Evolutionary conservation across 2,888 invertebrate genomes (phyloP), one percentile per base, ranked within the genome.

Genomic region (Lasioglossum lativentre): DNA sequence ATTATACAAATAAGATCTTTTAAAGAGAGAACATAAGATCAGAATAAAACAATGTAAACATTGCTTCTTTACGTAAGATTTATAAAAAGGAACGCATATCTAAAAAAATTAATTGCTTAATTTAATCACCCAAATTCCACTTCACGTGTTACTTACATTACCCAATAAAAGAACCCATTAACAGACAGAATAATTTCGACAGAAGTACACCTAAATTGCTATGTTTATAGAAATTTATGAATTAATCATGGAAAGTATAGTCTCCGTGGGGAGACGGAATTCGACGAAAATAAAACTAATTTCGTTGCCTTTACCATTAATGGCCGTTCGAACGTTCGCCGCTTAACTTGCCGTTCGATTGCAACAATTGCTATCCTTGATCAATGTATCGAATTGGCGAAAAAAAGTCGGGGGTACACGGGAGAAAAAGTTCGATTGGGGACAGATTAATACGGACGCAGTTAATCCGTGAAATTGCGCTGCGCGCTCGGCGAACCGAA

Each of bases 391-490:
- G n/a, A 73, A 30, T 34, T 38, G 38, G 12, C 30, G 16, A 23
- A 27, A 70, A 30, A 34, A 42, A 34, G 34, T 1, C 34, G 34
- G 34, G 34, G 34, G 3, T 34, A 23, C 70, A 4, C 30, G n/a
- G 30, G 34, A 59, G 42, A 56, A 59, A 45, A 14, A 74, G n/a
- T 0, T 47, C 38, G 74, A 68, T 70, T 45, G 80, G 23, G 30
- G 45, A 12, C 14, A 45, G 47, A 83, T 71, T 71, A 71, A 56
- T 42, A 40, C 30, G 14, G 19, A n/a, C 45, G 19, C 38, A 30
- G 42, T 38, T 79, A 79, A 79, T 74, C 42, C 79, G 52, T 79
- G 75, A 83, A 80, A 83, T 82, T 73, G 45, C 73, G 71, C 27
- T 6, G 23, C 1, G 38, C 52, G 70, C 30, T 52, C 34, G 27